A percentile compares a stretch with the other conserved stretches of the same genome.
These are phyloP conservation scores for Tamandua tetradactyla DNA, from an alignment of 2,797 vertebrate species.

Conservation along the genomic window DNA sequence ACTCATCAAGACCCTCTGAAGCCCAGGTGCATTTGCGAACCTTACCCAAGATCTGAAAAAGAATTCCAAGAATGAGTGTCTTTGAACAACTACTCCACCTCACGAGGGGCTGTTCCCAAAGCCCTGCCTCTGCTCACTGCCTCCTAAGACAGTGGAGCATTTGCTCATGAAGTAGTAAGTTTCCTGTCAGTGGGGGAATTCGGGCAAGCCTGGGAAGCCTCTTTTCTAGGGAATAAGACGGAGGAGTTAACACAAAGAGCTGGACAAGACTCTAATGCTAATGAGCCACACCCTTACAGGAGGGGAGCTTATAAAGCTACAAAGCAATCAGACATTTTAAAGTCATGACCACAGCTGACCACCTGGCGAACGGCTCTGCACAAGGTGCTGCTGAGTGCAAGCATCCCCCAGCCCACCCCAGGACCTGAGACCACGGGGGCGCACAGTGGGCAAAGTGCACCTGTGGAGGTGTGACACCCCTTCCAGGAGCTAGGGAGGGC, in stretches of 20 bases:
- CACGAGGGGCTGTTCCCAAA: neutral
- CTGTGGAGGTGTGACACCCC: neutral
- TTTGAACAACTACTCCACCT: neutral
- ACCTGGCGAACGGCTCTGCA: too few species aligned
- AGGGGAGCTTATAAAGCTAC: too few species aligned
- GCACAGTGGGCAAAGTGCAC: neutral
- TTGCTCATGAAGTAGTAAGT: neutral
- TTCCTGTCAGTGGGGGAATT: neutral
- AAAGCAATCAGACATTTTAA: too few species aligned
- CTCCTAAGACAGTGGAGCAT: neutral
- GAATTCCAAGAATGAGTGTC: neutral
- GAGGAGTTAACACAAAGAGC: fast-evolving
- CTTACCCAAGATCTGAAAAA: neutral
- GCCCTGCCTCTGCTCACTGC: neutral
- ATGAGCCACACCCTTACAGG: fast-evolving
- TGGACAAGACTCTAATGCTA: neutral
- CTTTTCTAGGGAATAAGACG: neutral
- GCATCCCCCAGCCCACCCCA: too few species aligned
- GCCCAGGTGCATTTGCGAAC: neutral
- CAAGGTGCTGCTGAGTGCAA: neutral
- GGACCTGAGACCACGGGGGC: too few species aligned
- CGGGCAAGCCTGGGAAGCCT: neutral
- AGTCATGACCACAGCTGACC: too few species aligned
- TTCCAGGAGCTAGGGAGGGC: too few species aligned
- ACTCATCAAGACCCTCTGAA: neutral